These are phyloP conservation scores for Malurus cyaneus DNA, from an alignment of 2,113 vertebrate genomes.

Conservation along the genomic window DNA sequence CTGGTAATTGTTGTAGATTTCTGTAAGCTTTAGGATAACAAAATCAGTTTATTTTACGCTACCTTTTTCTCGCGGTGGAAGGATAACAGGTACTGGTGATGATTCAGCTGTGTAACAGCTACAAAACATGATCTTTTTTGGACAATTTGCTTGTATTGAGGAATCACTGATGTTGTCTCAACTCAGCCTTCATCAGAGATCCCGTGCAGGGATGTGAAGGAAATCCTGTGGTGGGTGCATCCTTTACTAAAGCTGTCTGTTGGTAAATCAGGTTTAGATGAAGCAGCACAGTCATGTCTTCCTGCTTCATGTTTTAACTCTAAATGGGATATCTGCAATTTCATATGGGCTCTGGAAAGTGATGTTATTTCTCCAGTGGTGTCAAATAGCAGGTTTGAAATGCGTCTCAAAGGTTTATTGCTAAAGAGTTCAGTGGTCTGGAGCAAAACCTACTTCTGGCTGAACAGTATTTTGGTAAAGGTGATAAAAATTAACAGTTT, in stretches of 20 bases:
- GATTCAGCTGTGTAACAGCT: not conserved
- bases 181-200: not conserved
- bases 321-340: not conserved
- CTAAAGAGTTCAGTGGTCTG: not conserved
- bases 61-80: not conserved
- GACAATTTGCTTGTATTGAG: not conserved
- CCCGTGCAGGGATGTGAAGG: not conserved
- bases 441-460: not conserved
- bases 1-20: not conserved
- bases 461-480: not conserved
- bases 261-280: not conserved
- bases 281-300: not conserved
- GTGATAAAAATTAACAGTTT: not conserved
- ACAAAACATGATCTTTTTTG: not conserved
- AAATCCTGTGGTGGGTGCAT: not conserved
- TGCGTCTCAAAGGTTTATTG: not conserved
- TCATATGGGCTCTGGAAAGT: not conserved
- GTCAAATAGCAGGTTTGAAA: not conserved
- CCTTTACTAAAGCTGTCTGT: not conserved
- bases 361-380: not conserved
- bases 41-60: not conserved
- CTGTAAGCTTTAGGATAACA: not conserved
- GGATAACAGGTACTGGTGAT: not conserved
- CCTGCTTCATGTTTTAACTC: not conserved
- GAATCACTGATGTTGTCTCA: not conserved